These are phyloP conservation scores for Calcarius lapponicus DNA, from an alignment of 2,797 vertebrate species.

Conservation along the genomic window DNA sequence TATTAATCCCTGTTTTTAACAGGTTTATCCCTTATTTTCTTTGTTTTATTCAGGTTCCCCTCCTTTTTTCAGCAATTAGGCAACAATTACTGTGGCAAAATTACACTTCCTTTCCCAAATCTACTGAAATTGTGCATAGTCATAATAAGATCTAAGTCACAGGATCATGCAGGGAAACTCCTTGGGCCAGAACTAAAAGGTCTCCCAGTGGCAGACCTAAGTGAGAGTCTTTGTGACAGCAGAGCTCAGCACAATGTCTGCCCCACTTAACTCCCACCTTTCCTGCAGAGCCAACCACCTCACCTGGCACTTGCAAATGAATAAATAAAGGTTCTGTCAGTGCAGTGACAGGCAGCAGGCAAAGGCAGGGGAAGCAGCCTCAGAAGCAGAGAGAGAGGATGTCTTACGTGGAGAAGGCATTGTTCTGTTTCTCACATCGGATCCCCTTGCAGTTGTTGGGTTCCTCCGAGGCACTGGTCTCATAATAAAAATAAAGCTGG, in stretches of 20 bases:
- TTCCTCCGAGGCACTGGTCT: conserved; percentile 94
- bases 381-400: background rate
- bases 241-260: conserved; percentile 10
- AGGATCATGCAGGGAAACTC: background rate
- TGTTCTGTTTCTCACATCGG: conserved; percentile 97
- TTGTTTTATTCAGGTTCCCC: background rate
- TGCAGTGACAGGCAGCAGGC: background rate
- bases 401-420: conserved; percentile 98
- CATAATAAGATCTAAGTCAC: background rate
- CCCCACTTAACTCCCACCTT: background rate
- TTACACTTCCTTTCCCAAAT: background rate
- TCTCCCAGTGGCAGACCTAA: background rate
- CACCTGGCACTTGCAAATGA: background rate
- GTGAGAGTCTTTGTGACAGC: background rate
- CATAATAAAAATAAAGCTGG: conserved; percentile 99
- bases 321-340: background rate
- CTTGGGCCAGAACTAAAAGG: background rate
- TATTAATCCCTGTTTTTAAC: background rate
- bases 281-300: background rate
- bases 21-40: background rate
- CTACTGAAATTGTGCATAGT: background rate
- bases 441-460: conserved; percentile 97
- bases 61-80: background rate
- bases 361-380: background rate
- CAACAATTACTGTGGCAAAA: background rate